Evolutionary conservation across 2,113 vertebrate species (phyloP), one percentile per base, ranked within the genome.

Genomic region (Prochilodus magdalenae): DNA sequence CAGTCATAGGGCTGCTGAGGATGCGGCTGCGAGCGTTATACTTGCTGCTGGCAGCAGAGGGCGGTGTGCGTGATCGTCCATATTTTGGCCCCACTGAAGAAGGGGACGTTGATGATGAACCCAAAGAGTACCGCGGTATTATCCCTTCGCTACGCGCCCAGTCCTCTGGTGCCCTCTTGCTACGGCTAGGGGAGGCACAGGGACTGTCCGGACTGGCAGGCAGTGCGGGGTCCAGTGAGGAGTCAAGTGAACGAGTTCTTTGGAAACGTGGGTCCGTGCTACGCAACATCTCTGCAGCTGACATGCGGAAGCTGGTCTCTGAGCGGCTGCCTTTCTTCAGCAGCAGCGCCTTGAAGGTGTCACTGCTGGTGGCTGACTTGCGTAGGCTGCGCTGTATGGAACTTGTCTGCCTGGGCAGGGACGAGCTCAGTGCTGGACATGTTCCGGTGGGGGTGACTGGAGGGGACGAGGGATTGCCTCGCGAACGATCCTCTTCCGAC

Each of bases 261-360:
- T 97, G 97, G 90, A 91, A 97, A 24, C 97, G 92, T 0, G 98
- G 98, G 92, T 98, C 97, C 0, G 97, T 98, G 86, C 94, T 95
- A 89, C 95, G 97, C 47, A 99, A 91, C 97, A 99, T 98, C 92
- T 99, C 98, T 0, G 98, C 87, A 0, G 98, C 98, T 0, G 98
- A 99, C 97, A 99, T 99, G 27, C 98, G 95, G 77, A 96, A 97
- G 20, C 97, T 93, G 90, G 93, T 92, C 87, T 98, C 98, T 0
- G 96, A 91, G 53, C 97, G 96, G 79, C 97, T 98, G 27, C 98
- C 98, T 44, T 99, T 99, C 87, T 95, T 97, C 67, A 99, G 94
- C 78, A 99, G 93, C n/a, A 99, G 93, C n/a, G 98, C 98, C 87
- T 99, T 99, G 93, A 99, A 99, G 85, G 92, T 96, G 94, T 99